A percentile compares a stretch with the other conserved stretches of the same genome.
These are phyloP conservation scores for Pipistrellus pygmaeus DNA, from an alignment of 2,797 vertebrate genomes.

Conservation along the genomic window DNA sequence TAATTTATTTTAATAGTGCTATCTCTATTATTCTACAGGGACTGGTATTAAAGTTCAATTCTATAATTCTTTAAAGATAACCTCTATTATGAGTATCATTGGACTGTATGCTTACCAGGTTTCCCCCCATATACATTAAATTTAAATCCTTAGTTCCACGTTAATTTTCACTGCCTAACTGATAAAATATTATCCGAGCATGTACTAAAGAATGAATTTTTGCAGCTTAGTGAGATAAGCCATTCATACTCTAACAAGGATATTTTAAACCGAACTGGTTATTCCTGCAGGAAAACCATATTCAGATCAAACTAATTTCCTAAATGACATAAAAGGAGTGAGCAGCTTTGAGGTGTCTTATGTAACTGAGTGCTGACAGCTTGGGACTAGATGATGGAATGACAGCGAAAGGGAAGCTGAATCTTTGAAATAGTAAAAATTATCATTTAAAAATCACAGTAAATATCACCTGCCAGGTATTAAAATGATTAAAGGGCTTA, in stretches of 20 bases:
- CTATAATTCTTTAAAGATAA: constrained; percentile 72
- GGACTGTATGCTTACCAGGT: constrained; percentile 63
- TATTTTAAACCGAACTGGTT: constrained; percentile 80
- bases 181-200: constrained; percentile 74
- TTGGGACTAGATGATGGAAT: constrained; percentile 63
- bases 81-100: constrained; percentile 50
- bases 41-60: constrained; percentile 63
- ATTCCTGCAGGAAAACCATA: constrained; percentile 78
- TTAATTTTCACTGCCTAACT: constrained; percentile 73
- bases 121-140: constrained; percentile 69
- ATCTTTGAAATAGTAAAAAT: constrained; percentile 75
- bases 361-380: constrained; percentile 61
- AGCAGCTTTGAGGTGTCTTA: constrained; percentile 72
- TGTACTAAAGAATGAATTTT: constrained; percentile 73
- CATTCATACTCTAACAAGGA: constrained; percentile 75
- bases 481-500: constrained; percentile 79
- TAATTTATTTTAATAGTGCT: constrained; percentile 55
- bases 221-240: constrained; percentile 79
- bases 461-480: constrained; percentile 77
- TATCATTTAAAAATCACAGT: constrained; percentile 74
- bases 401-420: constrained; percentile 69
- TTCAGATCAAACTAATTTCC: constrained; percentile 81
- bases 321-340: constrained; percentile 78
- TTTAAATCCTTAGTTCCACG: constrained; percentile 77
- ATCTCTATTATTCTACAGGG: constrained; percentile 41